Evolutionary conservation across 2,888 invertebrate genomes (phyloP).

Genomic region (Xiphydria camelus): DNA sequence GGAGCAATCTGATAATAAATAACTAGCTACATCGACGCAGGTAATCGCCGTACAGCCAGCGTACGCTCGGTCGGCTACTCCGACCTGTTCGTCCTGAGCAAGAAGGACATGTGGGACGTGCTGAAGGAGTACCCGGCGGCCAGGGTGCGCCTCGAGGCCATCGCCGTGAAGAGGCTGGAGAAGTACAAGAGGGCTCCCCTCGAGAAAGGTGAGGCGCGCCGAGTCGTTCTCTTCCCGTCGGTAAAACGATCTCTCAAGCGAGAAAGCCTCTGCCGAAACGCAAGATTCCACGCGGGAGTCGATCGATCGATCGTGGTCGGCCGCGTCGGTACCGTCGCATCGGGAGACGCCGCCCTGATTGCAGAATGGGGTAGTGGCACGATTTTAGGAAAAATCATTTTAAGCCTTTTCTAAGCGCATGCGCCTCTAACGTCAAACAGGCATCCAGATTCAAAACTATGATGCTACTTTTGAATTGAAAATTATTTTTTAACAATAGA

Average conservation of each 20-base stretch:
- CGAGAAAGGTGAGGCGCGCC: slow-evolving; percentile 75
- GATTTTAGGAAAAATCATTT: too few species aligned
- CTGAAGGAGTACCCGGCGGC: slow-evolving; percentile 94
- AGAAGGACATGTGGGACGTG: slow-evolving; percentile 99
- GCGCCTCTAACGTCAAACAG: too few species aligned
- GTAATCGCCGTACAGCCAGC: slow-evolving; percentile 97
- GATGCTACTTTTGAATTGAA: too few species aligned
- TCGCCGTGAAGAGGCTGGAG: slow-evolving; percentile 95
- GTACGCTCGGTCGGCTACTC: slow-evolving; percentile 98
- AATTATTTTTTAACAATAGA: too few species aligned
- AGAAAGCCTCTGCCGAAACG: too few species aligned
- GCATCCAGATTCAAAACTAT: too few species aligned
- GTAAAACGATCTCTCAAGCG: slow-evolving; percentile 15
- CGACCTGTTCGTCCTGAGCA: slow-evolving; percentile 97
- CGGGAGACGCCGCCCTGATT: too few species aligned
- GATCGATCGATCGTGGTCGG: too few species aligned
- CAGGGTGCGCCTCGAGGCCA: slow-evolving; percentile 91
- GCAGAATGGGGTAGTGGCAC: too few species aligned
- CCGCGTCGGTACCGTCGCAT: too few species aligned
- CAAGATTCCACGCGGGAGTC: too few species aligned
- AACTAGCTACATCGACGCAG: slow-evolving; percentile 64
- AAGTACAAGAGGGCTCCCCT: slow-evolving; percentile 95
- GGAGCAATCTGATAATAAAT: slow-evolving; percentile 53
- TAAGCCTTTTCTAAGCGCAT: too few species aligned
- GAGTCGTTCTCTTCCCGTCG: background rate